phyloP scores from a whole-genome alignment of 2,888 invertebrate species.

The Selenia dentaria region DNA sequence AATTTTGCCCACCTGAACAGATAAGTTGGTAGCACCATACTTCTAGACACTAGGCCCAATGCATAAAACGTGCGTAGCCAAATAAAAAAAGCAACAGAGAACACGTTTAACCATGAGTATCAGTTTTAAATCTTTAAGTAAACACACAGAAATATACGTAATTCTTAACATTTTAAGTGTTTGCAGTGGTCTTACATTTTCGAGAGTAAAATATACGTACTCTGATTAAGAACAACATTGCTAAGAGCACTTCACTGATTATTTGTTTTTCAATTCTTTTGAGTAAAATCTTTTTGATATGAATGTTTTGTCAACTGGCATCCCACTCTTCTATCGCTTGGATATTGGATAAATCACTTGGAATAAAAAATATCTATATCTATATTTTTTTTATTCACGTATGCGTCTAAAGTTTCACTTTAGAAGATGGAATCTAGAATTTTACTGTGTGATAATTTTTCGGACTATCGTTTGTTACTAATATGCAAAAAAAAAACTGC shows the following conservation, averaged over 20 bases:
- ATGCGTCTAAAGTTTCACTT: too few species aligned
- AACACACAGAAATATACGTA: constrained; percentile 56
- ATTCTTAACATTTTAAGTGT: constrained; percentile 58
- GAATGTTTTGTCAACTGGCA: constrained; percentile 25
- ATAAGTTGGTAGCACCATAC: too few species aligned
- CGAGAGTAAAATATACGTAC: constrained; percentile 33
- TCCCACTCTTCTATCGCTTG: constrained; percentile 12
- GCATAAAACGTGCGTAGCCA: too few species aligned
- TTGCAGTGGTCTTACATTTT: constrained; percentile 50
- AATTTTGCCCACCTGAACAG: too few species aligned
- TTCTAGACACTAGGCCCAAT: too few species aligned
- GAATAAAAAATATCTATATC: constrained; percentile 14
- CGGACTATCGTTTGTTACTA: too few species aligned
- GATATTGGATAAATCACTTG: not conserved
- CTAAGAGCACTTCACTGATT: constrained; percentile 38
- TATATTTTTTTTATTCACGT: too few species aligned
- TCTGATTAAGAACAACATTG: constrained; percentile 45
- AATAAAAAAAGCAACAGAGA: too few species aligned
- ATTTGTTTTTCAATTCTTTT: constrained; percentile 38
- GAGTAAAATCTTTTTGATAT: constrained; percentile 18
- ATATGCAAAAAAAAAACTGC: too few species aligned
- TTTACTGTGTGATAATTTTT: too few species aligned
- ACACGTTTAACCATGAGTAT: too few species aligned
- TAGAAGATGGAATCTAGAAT: too few species aligned
- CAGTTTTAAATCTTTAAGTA: constrained; percentile 35